Evolutionary conservation across 2,797 vertebrate genomes (phyloP).

Genomic region (Pipistrellus pipistrellus): DNA sequence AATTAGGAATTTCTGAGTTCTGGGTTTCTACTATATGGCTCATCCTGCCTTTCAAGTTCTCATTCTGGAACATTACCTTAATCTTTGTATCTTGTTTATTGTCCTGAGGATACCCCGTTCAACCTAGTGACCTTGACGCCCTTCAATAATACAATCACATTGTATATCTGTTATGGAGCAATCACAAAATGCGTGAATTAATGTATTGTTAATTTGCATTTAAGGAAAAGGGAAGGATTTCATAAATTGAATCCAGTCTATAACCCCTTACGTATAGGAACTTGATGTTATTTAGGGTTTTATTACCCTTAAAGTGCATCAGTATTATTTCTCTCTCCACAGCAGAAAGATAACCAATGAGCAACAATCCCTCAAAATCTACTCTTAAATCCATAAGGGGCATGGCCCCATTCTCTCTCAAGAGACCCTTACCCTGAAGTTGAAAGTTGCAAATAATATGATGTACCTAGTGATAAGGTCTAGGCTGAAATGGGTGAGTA

Average conservation of each 20-base stretch:
- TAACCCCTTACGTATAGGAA: neutral
- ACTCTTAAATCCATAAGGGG: neutral
- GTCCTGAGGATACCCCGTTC: neutral
- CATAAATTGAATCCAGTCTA: neutral
- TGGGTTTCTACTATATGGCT: neutral
- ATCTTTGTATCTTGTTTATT: neutral
- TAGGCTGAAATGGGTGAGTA: neutral
- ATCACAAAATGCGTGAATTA: neutral
- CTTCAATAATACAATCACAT: neutral
- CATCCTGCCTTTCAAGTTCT: neutral
- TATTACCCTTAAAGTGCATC: neutral
- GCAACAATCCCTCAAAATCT: neutral
- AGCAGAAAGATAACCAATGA: neutral
- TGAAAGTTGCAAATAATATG: neutral
- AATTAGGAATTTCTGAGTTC: conserved; percentile 1
- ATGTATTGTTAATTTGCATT: neutral
- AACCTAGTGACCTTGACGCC: neutral
- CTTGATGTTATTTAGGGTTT: neutral
- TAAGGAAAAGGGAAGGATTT: neutral
- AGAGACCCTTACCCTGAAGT: neutral
- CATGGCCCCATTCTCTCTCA: neutral
- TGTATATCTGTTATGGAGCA: neutral
- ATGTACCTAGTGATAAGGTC: neutral
- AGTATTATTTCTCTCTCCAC: neutral
- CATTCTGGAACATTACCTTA: neutral